phyloP scores from a whole-genome alignment of 2,888 invertebrate genomes.

The Opisthograptis luteolata region DNA sequence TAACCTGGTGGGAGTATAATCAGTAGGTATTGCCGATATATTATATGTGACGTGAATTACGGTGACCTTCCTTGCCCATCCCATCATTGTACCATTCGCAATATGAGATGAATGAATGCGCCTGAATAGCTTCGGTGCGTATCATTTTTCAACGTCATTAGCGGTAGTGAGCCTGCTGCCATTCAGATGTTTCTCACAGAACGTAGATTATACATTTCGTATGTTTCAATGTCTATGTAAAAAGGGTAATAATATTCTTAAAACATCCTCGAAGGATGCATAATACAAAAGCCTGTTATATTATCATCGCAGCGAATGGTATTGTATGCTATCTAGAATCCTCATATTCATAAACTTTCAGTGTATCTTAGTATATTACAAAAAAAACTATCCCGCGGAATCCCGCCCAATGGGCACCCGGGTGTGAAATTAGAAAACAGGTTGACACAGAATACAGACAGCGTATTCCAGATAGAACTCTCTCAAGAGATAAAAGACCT shows the following conservation, averaged over 20 bases:
- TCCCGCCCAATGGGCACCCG: slow-evolving; percentile 46
- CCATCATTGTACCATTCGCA: slow-evolving; percentile 66
- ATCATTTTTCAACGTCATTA: slow-evolving; percentile 63
- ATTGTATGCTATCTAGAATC: slow-evolving; percentile 25
- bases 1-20: slow-evolving; percentile 48
- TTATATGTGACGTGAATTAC: too few species aligned
- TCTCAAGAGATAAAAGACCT: slow-evolving; percentile 45
- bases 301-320: slow-evolving; percentile 19
- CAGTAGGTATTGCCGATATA: slow-evolving; percentile 56
- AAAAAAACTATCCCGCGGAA: slow-evolving; percentile 40
- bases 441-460: slow-evolving; percentile 45
- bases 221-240: slow-evolving; percentile 9
- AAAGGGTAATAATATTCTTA: slow-evolving; percentile 8
- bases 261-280: slow-evolving; percentile 10
- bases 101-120: slow-evolving; percentile 63
- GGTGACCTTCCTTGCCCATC: slow-evolving; percentile 75
- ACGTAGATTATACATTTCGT: slow-evolving; percentile 10
- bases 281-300: slow-evolving; percentile 11
- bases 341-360: slow-evolving; percentile 22
- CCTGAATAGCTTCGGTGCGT: slow-evolving; percentile 60
- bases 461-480: slow-evolving; percentile 44
- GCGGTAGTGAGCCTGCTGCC: slow-evolving; percentile 43
- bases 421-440: slow-evolving; percentile 61
- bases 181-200: slow-evolving; percentile 17
- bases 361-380: slow-evolving; percentile 36